phyloP scores from a whole-genome alignment of 2,113 vertebrate species.

The Melanerpes formicivorus region DNA sequence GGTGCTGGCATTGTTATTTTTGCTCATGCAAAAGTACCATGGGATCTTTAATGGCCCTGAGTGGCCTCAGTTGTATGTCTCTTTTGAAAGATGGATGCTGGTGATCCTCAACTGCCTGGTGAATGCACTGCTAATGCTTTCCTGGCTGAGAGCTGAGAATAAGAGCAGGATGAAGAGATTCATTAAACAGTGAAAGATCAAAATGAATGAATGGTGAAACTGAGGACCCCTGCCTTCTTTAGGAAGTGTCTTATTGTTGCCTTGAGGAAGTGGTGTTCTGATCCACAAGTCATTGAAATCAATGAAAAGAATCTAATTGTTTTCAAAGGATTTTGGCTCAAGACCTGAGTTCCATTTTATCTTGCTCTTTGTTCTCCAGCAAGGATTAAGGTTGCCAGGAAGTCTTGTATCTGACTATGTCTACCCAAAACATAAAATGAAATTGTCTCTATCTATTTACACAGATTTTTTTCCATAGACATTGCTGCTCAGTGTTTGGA shows the following conservation, averaged over 20 bases:
- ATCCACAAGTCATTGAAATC: conserved; percentile 57
- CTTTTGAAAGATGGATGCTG: conserved; percentile 56
- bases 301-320: conserved; percentile 54
- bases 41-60: conserved; percentile 44
- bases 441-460: conserved; percentile 5
- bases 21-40: conserved; percentile 49
- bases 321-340: conserved; percentile 56
- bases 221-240: conserved; percentile 40
- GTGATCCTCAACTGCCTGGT: conserved; percentile 36
- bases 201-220: conserved; percentile 34
- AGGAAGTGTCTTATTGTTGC: conserved; percentile 51
- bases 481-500: not conserved
- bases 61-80: not conserved
- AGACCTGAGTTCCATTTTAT: conserved; percentile 38
- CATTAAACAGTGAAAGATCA: conserved; percentile 52
- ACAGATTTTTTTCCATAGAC: not conserved
- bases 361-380: conserved; percentile 36
- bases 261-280: conserved; percentile 54
- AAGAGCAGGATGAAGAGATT: conserved; percentile 45
- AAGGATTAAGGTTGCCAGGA: conserved; percentile 44
- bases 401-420: not conserved
- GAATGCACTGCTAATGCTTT: conserved; percentile 30
- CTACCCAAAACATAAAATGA: conserved; percentile 33
- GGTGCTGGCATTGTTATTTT: conserved; percentile 35
- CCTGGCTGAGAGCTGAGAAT: conserved; percentile 39